Base-by-base conservation (phyloP, 2,797 vertebrate species). In the Aselliscus stoliczkanus region DNA sequence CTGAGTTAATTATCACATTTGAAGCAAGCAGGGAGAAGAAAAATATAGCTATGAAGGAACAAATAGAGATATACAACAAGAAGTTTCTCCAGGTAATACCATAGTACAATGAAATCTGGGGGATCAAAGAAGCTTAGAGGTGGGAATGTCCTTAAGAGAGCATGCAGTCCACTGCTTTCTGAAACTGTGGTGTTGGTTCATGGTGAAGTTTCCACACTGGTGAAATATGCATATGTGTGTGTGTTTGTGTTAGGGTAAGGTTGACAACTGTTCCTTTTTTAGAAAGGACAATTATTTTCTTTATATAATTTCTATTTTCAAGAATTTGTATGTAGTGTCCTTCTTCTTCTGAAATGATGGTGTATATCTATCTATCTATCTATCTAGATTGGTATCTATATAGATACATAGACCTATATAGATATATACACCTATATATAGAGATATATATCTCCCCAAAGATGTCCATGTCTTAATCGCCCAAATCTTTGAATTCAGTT, bases 1-100 rank as follows among this genome's bases (percentile, higher is more conserved):
- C 93, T 97, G 90, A 89, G 25, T 93, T 96, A 96, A 93, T 92
- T 90, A 94, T 95, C 64, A 83, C 60, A 77, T 87, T 85, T 83
- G 25, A 94, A 97, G 56, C 27, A 91, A 95, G 56, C n/a, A 97
- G 42, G 56, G 94, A 95, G 60, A 82, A 94, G 90, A 82, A 96
- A 95, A 95, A 93, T 89, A 95, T 47, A 94, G 60, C 64, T 81
- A 72, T 91, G 79, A 93, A 83, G 88, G 50, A 93, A 79, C 42
- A 13, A 62, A 86, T 72, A 70, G 23, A 86, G 34, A 70, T 60
- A 54, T 52, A 83, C 75, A 52, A 90, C 56, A 81, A 84, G 91
- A 93, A 91, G 42, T 1, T 93, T 84, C 60, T 93, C 52, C 34
- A 91, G 7, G n/a, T 90, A 94, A 95, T 90, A n/a, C 18, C 34